Conservation (phyloP, 1,140 invertebrate genomes). For the Himalopsyche phryganea region DNA sequence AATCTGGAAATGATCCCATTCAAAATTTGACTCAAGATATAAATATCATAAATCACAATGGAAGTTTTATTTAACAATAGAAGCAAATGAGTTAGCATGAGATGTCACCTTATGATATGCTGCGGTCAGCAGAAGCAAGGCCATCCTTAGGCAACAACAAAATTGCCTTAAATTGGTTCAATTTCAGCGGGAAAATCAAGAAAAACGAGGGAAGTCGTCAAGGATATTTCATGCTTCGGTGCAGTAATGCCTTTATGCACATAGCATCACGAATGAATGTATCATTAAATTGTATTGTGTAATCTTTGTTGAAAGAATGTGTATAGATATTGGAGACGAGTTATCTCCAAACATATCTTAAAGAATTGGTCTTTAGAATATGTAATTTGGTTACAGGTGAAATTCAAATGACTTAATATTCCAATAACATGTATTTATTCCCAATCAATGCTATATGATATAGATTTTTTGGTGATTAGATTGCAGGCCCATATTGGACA, state of each 20-base stretch:
- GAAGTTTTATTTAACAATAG: not conserved
- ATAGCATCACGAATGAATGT: slow-evolving; percentile 3
- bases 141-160: not conserved
- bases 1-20: not conserved
- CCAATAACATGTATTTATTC: too few relatives aligned
- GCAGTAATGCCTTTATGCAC: slow-evolving; percentile 8
- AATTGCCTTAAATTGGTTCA: slow-evolving; percentile 19
- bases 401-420: too few relatives aligned
- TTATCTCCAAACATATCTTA: too few relatives aligned
- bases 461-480: too few relatives aligned
- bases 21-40: not conserved
- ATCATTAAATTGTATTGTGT: too few relatives aligned
- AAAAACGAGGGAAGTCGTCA: slow-evolving; percentile 3
- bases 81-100: not conserved
- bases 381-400: too few relatives aligned
- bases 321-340: too few relatives aligned
- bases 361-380: too few relatives aligned
- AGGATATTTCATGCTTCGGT: slow-evolving; percentile 13
- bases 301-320: too few relatives aligned
- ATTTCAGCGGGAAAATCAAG: slow-evolving; percentile 9
- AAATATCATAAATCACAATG: too few relatives aligned
- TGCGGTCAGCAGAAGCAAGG: slow-evolving; percentile 1
- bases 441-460: too few relatives aligned
- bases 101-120: not conserved
- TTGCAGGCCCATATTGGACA: too few relatives aligned